Evolutionary conservation across 92 coral and sea anemone genomes (phyloP).

Genomic region (Epizoanthus rinbou): DNA sequence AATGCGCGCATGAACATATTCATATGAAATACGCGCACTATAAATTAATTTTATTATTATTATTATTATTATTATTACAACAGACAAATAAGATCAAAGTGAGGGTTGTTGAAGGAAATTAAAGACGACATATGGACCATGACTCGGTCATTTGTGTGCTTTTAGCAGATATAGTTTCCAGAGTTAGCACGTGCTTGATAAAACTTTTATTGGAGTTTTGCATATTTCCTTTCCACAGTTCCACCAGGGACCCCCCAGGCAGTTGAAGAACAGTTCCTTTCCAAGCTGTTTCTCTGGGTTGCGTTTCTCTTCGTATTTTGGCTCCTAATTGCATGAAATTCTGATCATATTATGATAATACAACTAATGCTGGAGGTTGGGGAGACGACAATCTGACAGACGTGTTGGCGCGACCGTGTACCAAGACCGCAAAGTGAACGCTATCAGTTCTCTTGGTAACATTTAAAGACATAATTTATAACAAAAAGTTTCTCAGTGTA

Average conservation of each 20-base stretch:
- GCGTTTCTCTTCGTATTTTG: conserved; percentile 94
- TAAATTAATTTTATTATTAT: too few relatives aligned
- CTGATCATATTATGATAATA: neutral
- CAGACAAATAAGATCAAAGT: too few relatives aligned
- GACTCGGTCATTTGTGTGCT: too few relatives aligned
- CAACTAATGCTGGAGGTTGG: conserved; percentile 10
- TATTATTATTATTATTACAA: too few relatives aligned
- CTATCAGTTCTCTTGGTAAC: too few relatives aligned
- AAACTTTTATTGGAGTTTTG: neutral
- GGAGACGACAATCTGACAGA: conserved; percentile 23
- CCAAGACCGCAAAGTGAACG: neutral
- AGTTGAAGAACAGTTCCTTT: conserved; percentile 90
- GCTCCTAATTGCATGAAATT: conserved; percentile 87
- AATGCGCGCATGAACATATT: too few relatives aligned
- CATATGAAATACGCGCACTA: too few relatives aligned
- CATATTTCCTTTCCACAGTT: conserved; percentile 21
- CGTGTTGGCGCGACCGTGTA: conserved; percentile 3
- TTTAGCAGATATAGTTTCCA: too few relatives aligned
- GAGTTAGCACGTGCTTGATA: neutral
- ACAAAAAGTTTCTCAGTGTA: too few relatives aligned
- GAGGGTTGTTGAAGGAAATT: too few relatives aligned
- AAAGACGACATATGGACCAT: too few relatives aligned
- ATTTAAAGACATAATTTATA: too few relatives aligned
- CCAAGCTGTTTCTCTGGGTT: conserved; percentile 95
- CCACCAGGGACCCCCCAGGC: conserved; percentile 90